These are phyloP conservation scores for Rhorus exstirpatorius DNA, from an alignment of 2,888 invertebrate genomes.

Conservation along the genomic window DNA sequence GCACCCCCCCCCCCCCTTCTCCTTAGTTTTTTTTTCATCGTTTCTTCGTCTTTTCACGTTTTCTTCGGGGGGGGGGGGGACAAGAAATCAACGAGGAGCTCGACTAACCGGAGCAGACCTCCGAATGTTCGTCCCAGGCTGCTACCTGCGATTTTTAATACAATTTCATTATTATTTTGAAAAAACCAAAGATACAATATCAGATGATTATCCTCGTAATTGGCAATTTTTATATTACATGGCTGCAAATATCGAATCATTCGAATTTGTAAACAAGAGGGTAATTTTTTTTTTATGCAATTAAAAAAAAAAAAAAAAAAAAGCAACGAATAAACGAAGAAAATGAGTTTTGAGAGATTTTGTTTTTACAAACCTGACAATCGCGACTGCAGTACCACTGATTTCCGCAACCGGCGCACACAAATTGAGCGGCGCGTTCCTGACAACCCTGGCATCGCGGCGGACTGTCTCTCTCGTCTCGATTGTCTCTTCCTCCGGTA, in stretches of 20 bases:
- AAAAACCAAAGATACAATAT: too few relatives aligned
- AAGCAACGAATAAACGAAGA: not conserved
- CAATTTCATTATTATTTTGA: not conserved
- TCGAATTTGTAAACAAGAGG: too few relatives aligned
- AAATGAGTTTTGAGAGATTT: not conserved
- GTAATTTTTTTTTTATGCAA: too few relatives aligned
- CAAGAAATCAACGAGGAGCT: slow-evolving; percentile 38
- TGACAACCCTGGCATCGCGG: slow-evolving; percentile 96
- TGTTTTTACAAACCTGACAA: slow-evolving; percentile 91
- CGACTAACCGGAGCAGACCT: slow-evolving; percentile 92
- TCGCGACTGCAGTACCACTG: slow-evolving; percentile 98
- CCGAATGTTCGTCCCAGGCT: slow-evolving; percentile 96
- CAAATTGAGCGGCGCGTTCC: slow-evolving; percentile 93
- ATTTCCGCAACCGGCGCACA: slow-evolving; percentile 96
- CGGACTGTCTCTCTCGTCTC: slow-evolving; percentile 86
- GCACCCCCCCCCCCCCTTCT: slow-evolving; percentile 37
- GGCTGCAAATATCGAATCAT: too few relatives aligned
- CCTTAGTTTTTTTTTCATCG: slow-evolving; percentile 9
- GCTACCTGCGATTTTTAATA: slow-evolving; percentile 89
- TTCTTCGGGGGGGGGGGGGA: too few relatives aligned
- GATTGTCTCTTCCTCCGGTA: slow-evolving; percentile 79
- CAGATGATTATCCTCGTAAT: slow-evolving; percentile 3
- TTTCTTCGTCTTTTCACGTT: not conserved
- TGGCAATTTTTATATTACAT: not conserved
- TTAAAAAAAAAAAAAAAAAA: too few relatives aligned